Percentiles rank a stretch among this genome's conserved stretches.
Evolutionary conservation across 2,113 vertebrate genomes (phyloP).

Genomic region (Saimiri boliviensis): DNA sequence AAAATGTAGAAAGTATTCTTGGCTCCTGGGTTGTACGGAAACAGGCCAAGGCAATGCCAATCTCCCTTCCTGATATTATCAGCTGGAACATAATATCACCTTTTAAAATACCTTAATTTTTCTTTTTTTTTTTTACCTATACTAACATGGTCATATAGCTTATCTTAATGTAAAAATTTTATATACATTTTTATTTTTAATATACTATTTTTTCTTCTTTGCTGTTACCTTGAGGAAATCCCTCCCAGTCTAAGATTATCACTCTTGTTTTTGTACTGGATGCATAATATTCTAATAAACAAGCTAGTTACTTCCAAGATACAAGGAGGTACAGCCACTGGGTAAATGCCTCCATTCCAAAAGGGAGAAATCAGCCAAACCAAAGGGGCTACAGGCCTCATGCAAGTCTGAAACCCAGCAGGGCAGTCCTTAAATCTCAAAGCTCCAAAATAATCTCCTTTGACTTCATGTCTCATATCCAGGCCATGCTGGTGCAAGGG

Average conservation of each 20-base stretch:
- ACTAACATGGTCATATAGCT: neutral
- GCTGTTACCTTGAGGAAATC: neutral
- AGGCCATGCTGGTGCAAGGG: too few relatives aligned
- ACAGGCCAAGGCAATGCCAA: neutral
- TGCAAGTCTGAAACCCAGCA: too few relatives aligned
- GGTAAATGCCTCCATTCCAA: too few relatives aligned
- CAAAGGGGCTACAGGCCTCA: too few relatives aligned
- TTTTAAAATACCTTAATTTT: neutral
- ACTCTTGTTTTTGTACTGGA: neutral
- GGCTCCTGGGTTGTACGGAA: neutral
- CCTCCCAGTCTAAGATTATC: neutral
- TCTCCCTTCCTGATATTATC: neutral
- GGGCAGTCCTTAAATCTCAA: too few relatives aligned
- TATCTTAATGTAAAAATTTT: neutral
- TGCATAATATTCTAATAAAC: neutral
- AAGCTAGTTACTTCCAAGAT: too few relatives aligned
- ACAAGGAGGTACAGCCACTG: too few relatives aligned
- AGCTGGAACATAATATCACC: neutral
- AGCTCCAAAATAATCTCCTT: too few relatives aligned
- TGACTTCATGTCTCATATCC: too few relatives aligned
- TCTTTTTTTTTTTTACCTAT: neutral
- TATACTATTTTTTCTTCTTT: neutral
- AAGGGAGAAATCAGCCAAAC: too few relatives aligned
- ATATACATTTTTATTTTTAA: neutral
- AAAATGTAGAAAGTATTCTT: neutral